These are phyloP conservation scores for Druon quercuslanigerum DNA, from an alignment of 1,140 invertebrate species.

Conservation along the genomic window DNA sequence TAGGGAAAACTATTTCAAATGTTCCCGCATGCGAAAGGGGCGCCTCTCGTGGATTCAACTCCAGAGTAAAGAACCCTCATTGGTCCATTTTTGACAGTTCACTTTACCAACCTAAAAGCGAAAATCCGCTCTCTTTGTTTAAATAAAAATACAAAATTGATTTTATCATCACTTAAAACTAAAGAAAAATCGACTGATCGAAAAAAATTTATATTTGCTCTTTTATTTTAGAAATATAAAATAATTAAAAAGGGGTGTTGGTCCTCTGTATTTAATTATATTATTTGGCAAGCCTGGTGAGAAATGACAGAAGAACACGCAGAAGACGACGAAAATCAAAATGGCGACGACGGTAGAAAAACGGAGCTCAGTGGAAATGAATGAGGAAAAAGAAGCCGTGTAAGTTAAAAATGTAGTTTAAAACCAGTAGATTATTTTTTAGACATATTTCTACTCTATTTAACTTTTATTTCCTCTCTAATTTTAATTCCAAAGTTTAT, in stretches of 20 bases:
- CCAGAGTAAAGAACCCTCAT: neutral
- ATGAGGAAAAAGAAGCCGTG: conserved; percentile 66
- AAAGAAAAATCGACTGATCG: too few species aligned
- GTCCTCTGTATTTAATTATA: neutral
- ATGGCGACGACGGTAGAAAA: conserved; percentile 68
- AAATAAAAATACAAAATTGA: too few species aligned
- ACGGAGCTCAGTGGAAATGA: conserved; percentile 65
- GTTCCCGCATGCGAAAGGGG: too few species aligned
- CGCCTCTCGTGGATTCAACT: too few species aligned
- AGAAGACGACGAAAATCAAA: conserved; percentile 46
- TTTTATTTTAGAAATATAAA: too few species aligned
- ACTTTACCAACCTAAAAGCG: neutral
- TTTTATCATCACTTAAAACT: too few species aligned
- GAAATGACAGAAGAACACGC: neutral
- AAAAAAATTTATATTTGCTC: too few species aligned
- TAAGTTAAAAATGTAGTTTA: conserved; percentile 60
- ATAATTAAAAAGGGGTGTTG: too few species aligned
- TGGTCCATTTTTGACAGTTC: conserved; percentile 3
- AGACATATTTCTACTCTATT: neutral
- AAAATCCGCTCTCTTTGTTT: neutral
- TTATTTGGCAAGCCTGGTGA: neutral
- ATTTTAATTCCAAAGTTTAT: conserved; percentile 42
- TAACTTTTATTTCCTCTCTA: neutral
- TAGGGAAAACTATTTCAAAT: too few species aligned
- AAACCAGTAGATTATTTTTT: neutral